Conservation (phyloP, 2,797 vertebrate genomes). For the Danio choprae region DNA sequence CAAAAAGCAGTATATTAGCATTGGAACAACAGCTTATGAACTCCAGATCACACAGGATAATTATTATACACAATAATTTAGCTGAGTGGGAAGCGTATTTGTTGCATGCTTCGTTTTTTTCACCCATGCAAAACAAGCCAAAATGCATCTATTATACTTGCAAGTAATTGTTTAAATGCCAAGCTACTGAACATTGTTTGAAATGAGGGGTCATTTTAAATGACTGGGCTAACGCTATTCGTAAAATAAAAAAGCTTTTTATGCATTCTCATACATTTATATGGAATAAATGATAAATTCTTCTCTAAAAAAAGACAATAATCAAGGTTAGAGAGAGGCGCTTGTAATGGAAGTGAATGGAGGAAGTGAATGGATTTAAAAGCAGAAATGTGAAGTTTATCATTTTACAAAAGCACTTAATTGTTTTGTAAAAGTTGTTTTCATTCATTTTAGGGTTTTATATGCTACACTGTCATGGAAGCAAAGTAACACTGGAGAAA, state of each 20-base stretch:
- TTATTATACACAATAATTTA: conserved; percentile 36
- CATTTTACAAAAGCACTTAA: background rate
- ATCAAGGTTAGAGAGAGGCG: background rate
- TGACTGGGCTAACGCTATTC: conserved; percentile 8
- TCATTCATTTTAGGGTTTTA: background rate
- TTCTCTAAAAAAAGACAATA: background rate
- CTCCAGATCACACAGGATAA: conserved; percentile 26
- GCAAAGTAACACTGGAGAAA: background rate
- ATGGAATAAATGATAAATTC: background rate
- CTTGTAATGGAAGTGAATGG: background rate
- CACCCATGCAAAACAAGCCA: conserved; percentile 23
- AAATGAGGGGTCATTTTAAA: conserved; percentile 23
- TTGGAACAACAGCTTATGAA: conserved; percentile 25
- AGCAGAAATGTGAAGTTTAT: background rate
- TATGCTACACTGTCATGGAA: background rate
- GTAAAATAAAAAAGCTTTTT: background rate
- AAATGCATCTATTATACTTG: conserved; percentile 50
- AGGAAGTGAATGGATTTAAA: background rate
- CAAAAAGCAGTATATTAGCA: conserved; percentile 25
- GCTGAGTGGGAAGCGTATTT: conserved; percentile 28
- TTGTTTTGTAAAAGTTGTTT: background rate
- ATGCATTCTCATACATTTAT: background rate
- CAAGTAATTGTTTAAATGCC: conserved; percentile 33
- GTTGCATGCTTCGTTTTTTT: conserved; percentile 21
- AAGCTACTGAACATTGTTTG: conserved; percentile 16